Conservation (phyloP, 1,140 invertebrate genomes). For the Neotoxoptera formosana region DNA sequence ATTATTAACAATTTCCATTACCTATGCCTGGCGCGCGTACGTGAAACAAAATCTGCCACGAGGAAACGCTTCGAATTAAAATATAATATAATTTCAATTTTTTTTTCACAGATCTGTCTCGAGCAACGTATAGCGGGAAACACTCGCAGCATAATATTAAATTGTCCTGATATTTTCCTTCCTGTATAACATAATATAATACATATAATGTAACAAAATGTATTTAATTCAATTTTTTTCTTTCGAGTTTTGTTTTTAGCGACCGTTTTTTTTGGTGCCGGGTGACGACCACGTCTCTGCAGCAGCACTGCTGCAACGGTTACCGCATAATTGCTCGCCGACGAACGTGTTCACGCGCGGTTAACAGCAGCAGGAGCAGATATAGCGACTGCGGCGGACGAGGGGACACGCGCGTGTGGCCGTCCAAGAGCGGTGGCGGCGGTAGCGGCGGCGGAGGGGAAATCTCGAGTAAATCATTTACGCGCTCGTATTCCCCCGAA, state of each 20-base stretch:
- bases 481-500: slow-evolving; percentile 19
- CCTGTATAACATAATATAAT: background rate
- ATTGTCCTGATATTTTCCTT: background rate
- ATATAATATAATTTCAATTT: background rate
- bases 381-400: background rate
- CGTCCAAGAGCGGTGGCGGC: background rate
- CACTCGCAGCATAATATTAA: background rate
- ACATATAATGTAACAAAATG: background rate
- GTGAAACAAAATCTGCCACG: background rate
- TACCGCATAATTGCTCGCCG: slow-evolving; percentile 32
- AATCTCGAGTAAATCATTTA: slow-evolving; percentile 15
- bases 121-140: background rate
- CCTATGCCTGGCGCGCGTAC: background rate
- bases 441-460: background rate
- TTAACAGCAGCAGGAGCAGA: background rate
- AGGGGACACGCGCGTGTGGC: slow-evolving; percentile 19
- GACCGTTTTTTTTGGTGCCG: background rate
- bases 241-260: slow-evolving; percentile 12
- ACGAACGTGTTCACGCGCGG: slow-evolving; percentile 35
- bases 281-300: background rate
- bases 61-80: slow-evolving; percentile 2
- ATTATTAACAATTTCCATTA: background rate
- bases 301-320: background rate
- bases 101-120: background rate
- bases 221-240: slow-evolving; percentile 8